Evolutionary conservation across 2,113 vertebrate genomes (phyloP).

Genomic region (Willisornis vidua): DNA sequence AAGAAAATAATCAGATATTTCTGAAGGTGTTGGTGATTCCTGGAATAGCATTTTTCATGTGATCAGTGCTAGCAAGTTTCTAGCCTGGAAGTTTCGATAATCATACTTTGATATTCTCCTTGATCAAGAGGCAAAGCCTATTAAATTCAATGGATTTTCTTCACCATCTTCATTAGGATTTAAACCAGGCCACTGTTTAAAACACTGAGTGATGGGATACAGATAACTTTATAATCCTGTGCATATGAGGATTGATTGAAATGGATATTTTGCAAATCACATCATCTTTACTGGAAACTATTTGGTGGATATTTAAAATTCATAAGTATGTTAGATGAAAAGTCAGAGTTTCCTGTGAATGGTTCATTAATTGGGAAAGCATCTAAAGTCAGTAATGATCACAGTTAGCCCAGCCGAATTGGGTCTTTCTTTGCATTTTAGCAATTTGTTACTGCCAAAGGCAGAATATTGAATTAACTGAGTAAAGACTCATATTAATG

Average conservation of each 20-base stretch:
- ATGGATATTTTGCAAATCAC: background rate
- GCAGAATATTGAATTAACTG: background rate
- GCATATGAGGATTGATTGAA: background rate
- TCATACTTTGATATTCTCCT: background rate
- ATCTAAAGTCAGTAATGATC: background rate
- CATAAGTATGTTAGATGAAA: background rate
- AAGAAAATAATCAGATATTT: background rate
- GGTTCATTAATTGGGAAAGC: background rate
- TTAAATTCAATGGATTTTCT: background rate
- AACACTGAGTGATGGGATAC: background rate
- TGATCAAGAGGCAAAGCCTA: background rate
- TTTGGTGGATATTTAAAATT: background rate
- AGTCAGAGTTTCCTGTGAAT: background rate
- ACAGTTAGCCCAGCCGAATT: background rate
- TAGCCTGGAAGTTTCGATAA: background rate
- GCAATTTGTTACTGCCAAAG: background rate
- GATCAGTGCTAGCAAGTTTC: background rate
- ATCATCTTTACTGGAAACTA: background rate
- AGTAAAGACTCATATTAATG: background rate
- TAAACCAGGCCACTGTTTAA: background rate
- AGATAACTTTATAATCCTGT: background rate
- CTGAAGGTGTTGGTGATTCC: background rate
- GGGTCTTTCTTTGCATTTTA: background rate
- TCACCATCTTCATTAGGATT: background rate
- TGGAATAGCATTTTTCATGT: background rate